Evolutionary conservation across 2,113 vertebrate species (phyloP).

Genomic region (Myotis brandtii): DNA sequence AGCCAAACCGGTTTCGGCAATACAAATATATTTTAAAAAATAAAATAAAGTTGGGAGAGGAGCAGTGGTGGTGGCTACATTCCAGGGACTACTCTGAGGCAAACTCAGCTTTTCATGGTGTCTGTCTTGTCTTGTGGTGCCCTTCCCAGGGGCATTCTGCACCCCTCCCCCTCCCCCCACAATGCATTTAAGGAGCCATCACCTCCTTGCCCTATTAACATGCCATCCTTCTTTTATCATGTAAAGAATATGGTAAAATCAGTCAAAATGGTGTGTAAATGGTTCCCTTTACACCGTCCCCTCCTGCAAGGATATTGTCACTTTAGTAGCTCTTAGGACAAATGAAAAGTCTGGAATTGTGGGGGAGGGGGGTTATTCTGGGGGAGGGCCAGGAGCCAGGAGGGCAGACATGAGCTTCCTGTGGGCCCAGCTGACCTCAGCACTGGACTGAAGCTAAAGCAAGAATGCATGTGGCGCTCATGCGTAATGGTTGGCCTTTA

Average conservation of each 20-base stretch:
- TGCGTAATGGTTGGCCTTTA: background rate
- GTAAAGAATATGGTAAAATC: background rate
- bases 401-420: background rate
- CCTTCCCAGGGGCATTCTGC: background rate
- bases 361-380: background rate
- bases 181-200: background rate
- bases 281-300: background rate
- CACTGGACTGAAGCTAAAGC: background rate
- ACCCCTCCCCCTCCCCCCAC: rapidly evolving
- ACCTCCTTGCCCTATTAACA: background rate
- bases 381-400: rapidly evolving
- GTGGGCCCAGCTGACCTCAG: background rate
- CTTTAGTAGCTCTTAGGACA: background rate
- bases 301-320: background rate
- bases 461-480: background rate
- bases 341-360: background rate
- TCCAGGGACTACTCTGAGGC: background rate
- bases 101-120: background rate
- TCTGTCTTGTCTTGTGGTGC: background rate
- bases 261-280: background rate
- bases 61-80: background rate
- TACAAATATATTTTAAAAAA: too few species aligned
- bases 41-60: background rate
- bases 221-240: background rate
- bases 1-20: too few species aligned